Evolutionary conservation across 2,113 vertebrate species (phyloP).

Genomic region (Martes martes): DNA sequence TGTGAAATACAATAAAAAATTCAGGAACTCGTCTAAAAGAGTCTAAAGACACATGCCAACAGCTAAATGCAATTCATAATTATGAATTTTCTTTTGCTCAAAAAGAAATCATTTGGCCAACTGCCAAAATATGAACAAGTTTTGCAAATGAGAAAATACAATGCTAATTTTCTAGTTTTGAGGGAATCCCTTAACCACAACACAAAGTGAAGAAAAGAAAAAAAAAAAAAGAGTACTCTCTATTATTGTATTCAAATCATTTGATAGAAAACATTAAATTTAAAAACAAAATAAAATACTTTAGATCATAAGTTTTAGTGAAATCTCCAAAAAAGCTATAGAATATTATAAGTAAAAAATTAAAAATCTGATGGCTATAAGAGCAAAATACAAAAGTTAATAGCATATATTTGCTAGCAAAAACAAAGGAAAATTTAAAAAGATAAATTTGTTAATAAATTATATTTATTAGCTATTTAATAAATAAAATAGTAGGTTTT

Average conservation of each 20-base stretch:
- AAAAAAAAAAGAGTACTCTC: neutral
- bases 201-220: neutral
- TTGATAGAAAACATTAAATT: neutral
- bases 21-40: neutral
- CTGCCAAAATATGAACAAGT: neutral
- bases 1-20: neutral
- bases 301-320: neutral
- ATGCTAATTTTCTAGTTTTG: neutral
- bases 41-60: neutral
- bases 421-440: neutral
- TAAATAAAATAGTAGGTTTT: neutral
- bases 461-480: neutral
- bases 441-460: neutral
- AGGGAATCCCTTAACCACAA: neutral
- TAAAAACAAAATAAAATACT: neutral
- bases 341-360: neutral
- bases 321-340: neutral
- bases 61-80: neutral
- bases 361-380: neutral
- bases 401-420: neutral
- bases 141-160: neutral
- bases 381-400: neutral
- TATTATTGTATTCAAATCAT: neutral
- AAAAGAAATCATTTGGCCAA: neutral
- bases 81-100: neutral